Conservation (phyloP, 2,113 vertebrate genomes). For the Tricholaema leucomelas region DNA sequence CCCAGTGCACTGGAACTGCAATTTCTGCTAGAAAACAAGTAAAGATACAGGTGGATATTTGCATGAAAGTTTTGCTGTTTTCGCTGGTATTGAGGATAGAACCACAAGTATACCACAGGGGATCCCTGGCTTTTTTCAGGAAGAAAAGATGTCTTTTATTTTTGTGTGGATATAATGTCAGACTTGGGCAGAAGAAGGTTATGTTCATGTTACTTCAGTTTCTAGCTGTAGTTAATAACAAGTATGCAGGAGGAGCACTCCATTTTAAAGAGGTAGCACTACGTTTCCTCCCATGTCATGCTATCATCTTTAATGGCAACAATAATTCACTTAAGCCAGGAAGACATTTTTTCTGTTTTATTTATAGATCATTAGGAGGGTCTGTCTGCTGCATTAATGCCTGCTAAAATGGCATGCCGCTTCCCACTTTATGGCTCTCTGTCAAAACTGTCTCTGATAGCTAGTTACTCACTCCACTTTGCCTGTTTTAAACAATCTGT, state of each 20-base stretch:
- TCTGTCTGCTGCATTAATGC: slow-evolving; percentile 64
- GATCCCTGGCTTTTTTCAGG: not conserved
- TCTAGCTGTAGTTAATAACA: slow-evolving; percentile 30
- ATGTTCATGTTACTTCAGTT: slow-evolving; percentile 18
- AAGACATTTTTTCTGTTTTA: slow-evolving; percentile 70
- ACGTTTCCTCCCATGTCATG: slow-evolving; percentile 54
- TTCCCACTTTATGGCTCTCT: slow-evolving; percentile 64
- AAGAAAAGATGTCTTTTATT: not conserved
- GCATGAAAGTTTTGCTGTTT: not conserved
- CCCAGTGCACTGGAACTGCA: not conserved
- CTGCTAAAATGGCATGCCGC: slow-evolving; percentile 26
- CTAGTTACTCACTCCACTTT: slow-evolving; percentile 51
- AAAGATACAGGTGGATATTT: not conserved
- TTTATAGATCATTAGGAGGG: slow-evolving; percentile 72
- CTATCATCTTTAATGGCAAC: slow-evolving; percentile 69
- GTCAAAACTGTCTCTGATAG: slow-evolving; percentile 71
- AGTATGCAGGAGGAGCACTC: slow-evolving; percentile 16
- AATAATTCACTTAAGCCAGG: slow-evolving; percentile 69
- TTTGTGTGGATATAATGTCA: not conserved
- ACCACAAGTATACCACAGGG: not conserved
- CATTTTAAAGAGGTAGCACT: slow-evolving; percentile 53
- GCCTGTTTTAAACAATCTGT: slow-evolving; percentile 58
- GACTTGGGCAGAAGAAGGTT: not conserved
- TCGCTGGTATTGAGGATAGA: not conserved
- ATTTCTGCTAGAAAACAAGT: not conserved